These are phyloP conservation scores for Xiphophorus couchianus DNA, from an alignment of 2,113 vertebrate genomes.

Conservation along the genomic window DNA sequence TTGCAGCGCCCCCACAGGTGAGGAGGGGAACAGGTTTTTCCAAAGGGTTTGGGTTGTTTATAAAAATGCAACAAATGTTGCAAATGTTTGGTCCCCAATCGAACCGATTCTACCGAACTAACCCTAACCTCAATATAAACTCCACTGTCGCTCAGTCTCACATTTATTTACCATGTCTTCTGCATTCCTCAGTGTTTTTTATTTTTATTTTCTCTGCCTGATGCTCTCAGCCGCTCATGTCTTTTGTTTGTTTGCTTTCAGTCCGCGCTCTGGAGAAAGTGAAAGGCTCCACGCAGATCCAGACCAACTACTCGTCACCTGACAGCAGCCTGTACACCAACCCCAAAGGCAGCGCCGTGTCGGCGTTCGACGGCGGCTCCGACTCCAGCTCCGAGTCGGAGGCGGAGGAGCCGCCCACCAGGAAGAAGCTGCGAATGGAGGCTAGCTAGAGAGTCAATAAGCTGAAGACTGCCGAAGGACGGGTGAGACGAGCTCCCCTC, in stretches of 20 bases:
- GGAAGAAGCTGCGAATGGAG: slow-evolving; percentile 96
- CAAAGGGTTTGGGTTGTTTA: too few relatives aligned
- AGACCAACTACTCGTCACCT: slow-evolving; percentile 90
- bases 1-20: too few relatives aligned
- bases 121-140: too few relatives aligned
- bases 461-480: neutral
- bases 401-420: slow-evolving; percentile 89
- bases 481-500: slow-evolving; percentile 38
- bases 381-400: slow-evolving; percentile 97
- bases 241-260: slow-evolving; percentile 52
- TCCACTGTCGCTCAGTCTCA: too few relatives aligned
- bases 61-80: too few relatives aligned
- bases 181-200: neutral
- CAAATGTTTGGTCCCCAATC: too few relatives aligned
- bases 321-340: slow-evolving; percentile 99
- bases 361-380: slow-evolving; percentile 96
- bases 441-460: slow-evolving; percentile 83
- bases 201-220: neutral
- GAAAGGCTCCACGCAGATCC: slow-evolving; percentile 91
- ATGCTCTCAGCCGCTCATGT: too few relatives aligned
- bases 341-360: slow-evolving; percentile 97
- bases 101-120: too few relatives aligned
- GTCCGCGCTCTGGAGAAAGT: slow-evolving; percentile 98
- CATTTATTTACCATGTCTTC: too few relatives aligned
- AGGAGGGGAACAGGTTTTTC: too few relatives aligned